phyloP scores from a whole-genome alignment of 2,888 invertebrate genomes.

The Furcula furcula region DNA sequence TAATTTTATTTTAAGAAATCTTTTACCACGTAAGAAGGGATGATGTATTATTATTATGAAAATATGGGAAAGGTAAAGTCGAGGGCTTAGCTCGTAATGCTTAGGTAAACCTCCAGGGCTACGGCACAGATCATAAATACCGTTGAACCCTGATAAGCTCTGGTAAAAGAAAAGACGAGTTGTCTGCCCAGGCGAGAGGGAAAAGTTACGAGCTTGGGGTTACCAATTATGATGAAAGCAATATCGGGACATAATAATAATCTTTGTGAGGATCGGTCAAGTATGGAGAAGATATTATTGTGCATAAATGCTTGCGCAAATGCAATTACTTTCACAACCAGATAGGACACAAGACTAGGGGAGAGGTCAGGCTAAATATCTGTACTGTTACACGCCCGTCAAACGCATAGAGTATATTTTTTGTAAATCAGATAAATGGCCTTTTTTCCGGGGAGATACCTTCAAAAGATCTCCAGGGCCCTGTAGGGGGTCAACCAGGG shows the following conservation, averaged over 20 bases:
- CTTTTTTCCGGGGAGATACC: no score
- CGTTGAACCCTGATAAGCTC: constrained; percentile 58
- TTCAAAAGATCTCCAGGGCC: no score
- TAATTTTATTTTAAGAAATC: constrained; percentile 10
- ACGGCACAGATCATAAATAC: constrained; percentile 60
- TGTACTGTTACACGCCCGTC: no score
- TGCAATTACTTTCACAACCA: no score
- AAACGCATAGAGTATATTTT: no score
- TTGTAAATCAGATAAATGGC: no score
- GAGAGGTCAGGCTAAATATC: no score
- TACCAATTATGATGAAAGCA: constrained; percentile 1
- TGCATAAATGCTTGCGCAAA: no score
- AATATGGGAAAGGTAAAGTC: constrained; percentile 54
- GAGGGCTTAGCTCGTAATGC: constrained; percentile 54
- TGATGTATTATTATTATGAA: constrained; percentile 48
- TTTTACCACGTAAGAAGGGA: constrained; percentile 30
- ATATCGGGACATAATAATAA: constrained; percentile 2
- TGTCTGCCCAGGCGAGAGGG: constrained; percentile 20
- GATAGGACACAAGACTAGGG: no score
- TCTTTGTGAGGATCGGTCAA: no score
- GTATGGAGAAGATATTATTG: no score
- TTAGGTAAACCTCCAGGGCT: constrained; percentile 47
- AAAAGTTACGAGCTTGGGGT: not conserved
- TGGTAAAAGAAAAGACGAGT: constrained; percentile 45
- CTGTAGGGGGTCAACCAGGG: no score